Evolutionary conservation across 2,888 invertebrate species (phyloP).

Genomic region (Chromoteleia sp.): DNA sequence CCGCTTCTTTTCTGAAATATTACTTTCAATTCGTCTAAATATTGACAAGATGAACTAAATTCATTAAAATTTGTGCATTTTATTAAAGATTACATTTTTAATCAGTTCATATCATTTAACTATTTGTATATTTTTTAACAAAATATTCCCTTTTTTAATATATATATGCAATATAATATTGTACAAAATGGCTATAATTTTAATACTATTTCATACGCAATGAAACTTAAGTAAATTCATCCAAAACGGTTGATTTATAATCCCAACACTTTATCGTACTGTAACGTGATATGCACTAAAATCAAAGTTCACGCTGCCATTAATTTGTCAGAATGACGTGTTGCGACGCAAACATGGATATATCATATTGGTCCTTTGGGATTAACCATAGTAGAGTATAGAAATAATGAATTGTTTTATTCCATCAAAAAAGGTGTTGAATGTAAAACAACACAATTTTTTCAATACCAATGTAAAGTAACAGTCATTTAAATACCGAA

Average conservation of each 20-base stretch:
- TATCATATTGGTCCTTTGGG: slow-evolving; percentile 63
- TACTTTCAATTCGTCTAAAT: slow-evolving; percentile 36
- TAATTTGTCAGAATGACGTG: slow-evolving; percentile 58
- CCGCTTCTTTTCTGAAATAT: slow-evolving; percentile 35
- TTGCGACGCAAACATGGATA: slow-evolving; percentile 49
- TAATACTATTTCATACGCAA: slow-evolving; percentile 1
- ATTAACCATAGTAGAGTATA: slow-evolving; percentile 21
- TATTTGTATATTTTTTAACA: no score
- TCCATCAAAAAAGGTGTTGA: slow-evolving; percentile 27
- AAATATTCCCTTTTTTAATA: not conserved
- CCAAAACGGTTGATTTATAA: slow-evolving; percentile 49
- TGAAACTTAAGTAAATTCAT: slow-evolving; percentile 31
- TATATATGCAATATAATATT: not conserved
- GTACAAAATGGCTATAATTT: slow-evolving; percentile 1
- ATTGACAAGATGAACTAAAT: slow-evolving; percentile 22
- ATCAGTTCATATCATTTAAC: no score
- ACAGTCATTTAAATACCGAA: no score
- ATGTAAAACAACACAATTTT: slow-evolving; percentile 7
- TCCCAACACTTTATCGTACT: slow-evolving; percentile 39
- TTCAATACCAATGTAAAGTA: not conserved
- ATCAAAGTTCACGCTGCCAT: slow-evolving; percentile 62
- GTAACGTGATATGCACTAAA: slow-evolving; percentile 56
- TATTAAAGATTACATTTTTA: no score
- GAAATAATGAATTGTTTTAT: slow-evolving; percentile 55
- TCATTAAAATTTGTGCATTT: no score